Evolutionary conservation across 2,888 invertebrate species (phyloP), one percentile per base, ranked within the genome.

Genomic region (Phlogophora meticulosa): DNA sequence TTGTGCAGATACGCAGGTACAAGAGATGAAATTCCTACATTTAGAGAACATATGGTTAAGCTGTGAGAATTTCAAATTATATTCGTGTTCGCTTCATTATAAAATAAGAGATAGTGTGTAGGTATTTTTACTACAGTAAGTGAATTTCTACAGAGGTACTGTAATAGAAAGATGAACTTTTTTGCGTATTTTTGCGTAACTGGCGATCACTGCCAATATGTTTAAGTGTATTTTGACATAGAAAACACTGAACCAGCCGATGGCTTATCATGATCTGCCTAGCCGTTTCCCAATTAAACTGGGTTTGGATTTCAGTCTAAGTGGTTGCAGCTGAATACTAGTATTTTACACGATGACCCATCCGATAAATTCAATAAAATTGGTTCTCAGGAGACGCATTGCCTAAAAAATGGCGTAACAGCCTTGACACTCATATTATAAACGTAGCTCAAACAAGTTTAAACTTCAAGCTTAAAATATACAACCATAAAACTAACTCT

Each of bases 41-140:
- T 67, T 49, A 64, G 32, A 28, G 36, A 60, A 49, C n/a, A 48
- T 62, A 40, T 67, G 61, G 34, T 58, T 51, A 59, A 59, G 46
- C 51, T 45, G 28, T 45, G 38, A 34, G 22, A 57, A 38, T 45
- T 65, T 68, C 20, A 60, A 55, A 63, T 60, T 71, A 51, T 36
- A 24, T 32, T 45, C 20, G 11, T 51, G 48, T 53, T 60, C 56
- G 46, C 56, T 1, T 75, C 51, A 45, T 28, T 46, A n/a, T 22
- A 28, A 5, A 28, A 28, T 17, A 48, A 22, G 32, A 53, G 17
- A 42, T 17, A 11, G 20, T 22, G 15, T 69, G 36, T 3, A 17
- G 51, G 75, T 49, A 2, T 15, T 51, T 71, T 49, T 1, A 51
- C 10, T 17, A 10, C 10, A 24, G 17, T 13, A 48, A 67, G 42